Percentiles rank a stretch among this genome's conserved stretches.
These are phyloP conservation scores for Propithecus deckenii DNA, from an alignment of 2,797 vertebrate genomes.

Conservation along the genomic window DNA sequence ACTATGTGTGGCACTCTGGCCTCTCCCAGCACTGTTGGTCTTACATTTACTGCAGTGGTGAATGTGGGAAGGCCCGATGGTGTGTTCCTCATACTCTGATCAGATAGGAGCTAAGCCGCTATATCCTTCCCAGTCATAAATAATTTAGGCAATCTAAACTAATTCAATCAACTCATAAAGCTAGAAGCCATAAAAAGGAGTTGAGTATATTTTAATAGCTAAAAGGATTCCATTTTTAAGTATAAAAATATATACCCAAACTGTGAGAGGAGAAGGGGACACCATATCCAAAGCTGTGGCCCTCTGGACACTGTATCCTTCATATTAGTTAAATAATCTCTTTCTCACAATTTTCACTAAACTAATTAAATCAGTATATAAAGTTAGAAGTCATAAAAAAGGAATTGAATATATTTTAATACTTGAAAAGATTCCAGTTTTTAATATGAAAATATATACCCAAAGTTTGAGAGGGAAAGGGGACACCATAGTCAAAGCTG, in stretches of 20 bases:
- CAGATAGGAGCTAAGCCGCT: not conserved
- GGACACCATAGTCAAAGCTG: not conserved
- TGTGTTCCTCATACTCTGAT: not conserved
- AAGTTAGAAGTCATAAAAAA: constrained; percentile 21
- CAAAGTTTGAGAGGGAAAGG: not conserved
- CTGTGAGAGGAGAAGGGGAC: not conserved
- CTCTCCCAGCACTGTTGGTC: not conserved
- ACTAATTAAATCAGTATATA: not conserved
- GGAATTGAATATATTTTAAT: not conserved
- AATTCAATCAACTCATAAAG: not conserved
- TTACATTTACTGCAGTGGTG: not conserved
- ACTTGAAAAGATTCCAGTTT: not conserved
- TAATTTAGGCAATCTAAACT: constrained; percentile 29
- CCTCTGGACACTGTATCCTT: not conserved
- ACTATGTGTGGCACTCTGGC: not conserved
- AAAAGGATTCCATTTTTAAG: not conserved
- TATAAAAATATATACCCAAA: constrained; percentile 21
- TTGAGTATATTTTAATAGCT: not conserved
- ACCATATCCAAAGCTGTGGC: not conserved
- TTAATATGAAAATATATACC: constrained; percentile 3
- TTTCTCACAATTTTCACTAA: constrained; percentile 16
- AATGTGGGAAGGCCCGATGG: not conserved
- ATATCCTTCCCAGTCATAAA: not conserved
- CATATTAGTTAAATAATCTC: constrained; percentile 57
- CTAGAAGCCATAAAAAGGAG: not conserved